These are phyloP conservation scores for Microctonus brassicae DNA, from an alignment of 2,888 invertebrate species.

Conservation along the genomic window DNA sequence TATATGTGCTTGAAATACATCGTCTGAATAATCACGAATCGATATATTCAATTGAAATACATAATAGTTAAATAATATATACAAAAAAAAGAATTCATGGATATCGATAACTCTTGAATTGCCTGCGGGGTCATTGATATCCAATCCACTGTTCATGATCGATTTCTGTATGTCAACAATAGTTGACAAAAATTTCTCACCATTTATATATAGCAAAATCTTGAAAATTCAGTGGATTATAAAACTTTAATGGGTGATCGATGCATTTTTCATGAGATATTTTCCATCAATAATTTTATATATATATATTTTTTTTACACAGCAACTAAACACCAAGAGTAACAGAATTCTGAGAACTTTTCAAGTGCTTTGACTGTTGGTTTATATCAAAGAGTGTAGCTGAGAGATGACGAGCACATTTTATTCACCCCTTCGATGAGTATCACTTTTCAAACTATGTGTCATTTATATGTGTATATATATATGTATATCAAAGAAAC, in stretches of 20 bases:
- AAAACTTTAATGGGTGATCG: constrained; percentile 58
- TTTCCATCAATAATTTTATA: neutral
- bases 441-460: constrained; percentile 12
- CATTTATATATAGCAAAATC: constrained; percentile 50
- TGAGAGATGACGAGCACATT: constrained; percentile 10
- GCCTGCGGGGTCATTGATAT: constrained; percentile 66
- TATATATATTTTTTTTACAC: neutral
- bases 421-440: constrained; percentile 8
- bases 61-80: constrained; percentile 14
- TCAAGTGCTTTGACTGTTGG: neutral
- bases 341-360: neutral
- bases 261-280: constrained; percentile 57
- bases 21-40: neutral
- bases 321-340: neutral
- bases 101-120: constrained; percentile 44
- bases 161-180: constrained; percentile 52
- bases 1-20: neutral
- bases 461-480: constrained; percentile 15
- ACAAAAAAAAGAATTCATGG: constrained; percentile 41
- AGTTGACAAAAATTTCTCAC: constrained; percentile 64
- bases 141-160: constrained; percentile 65
- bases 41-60: neutral
- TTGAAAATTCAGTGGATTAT: constrained; percentile 57
- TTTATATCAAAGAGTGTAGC: neutral
- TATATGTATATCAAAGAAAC: neutral